Evolutionary conservation across 2,113 vertebrate genomes (phyloP), one percentile per base, ranked within the genome.

Genomic region (Ranitomeya imitator): DNA sequence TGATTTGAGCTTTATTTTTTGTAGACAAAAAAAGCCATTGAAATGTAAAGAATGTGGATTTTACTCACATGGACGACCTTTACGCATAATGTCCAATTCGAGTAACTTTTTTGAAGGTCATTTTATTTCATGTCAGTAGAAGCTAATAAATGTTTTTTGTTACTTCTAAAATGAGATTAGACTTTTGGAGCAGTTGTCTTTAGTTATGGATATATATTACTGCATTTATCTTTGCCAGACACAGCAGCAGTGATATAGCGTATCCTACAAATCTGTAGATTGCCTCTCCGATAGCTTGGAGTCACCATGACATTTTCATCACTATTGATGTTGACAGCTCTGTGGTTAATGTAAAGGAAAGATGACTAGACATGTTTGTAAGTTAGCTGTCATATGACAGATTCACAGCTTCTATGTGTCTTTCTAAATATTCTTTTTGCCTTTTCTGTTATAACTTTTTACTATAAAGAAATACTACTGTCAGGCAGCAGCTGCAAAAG

Each of bases 271-370:
- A 65, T 60, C 57, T 45, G 54, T 63, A 16, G 31, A 87, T 69
- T 76, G 23, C 83, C 69, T 26, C 23, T 59, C 3, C 79, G 5
- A 65, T 86, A 83, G 86, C 86, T 88, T 76, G 79, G 55, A 79
- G 86, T 88, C 79, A 88, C 65, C 57, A 59, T 81, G 86, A 88
- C 86, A 88, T 83, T 88, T 82, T 82, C 57, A 57, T 59, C 67
- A 83, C 67, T 88, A 88, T 88, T 83, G 55, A 83, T 76, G 65
- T 76, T 88, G 86, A 88, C 86, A 87, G 78, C 26, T 31, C 45
- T 37, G 31, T 71, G 23, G 65, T 15, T 71, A 73, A 60, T 71
- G 78, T 87, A 73, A 84, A 78, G 52, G 11, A 71, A 54, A 80
- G 79, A 87, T 81, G 78, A 87, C 26, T 69, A 87, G 86, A 82